Conservation (phyloP, 2,888 invertebrate species). For the Asteroscopus sphinx region DNA sequence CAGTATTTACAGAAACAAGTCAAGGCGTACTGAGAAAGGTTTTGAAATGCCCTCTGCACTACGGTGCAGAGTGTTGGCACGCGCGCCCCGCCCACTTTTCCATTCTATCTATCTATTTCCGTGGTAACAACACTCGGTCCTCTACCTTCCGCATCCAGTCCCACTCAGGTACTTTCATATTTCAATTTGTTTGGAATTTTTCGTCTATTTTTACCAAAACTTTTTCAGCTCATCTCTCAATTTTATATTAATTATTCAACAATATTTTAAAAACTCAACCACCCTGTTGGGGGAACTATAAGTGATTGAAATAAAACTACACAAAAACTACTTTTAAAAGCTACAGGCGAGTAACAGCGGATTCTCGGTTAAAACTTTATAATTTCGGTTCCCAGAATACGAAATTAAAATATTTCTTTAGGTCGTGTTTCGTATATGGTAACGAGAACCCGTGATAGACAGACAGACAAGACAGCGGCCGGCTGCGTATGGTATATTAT, state of each 20-base stretch:
- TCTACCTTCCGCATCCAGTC: too few species aligned
- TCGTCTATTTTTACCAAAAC: too few species aligned
- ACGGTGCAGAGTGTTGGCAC: too few species aligned
- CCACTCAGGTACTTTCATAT: too few species aligned
- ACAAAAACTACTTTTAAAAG: slow-evolving; percentile 13
- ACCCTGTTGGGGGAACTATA: not conserved
- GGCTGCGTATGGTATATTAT: slow-evolving; percentile 43
- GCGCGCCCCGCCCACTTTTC: too few species aligned
- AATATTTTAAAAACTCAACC: not conserved
- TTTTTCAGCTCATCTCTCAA: not conserved
- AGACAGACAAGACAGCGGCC: slow-evolving; percentile 38
- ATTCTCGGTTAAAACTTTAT: slow-evolving; percentile 36
- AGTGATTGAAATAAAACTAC: slow-evolving; percentile 22
- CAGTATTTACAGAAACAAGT: too few species aligned
- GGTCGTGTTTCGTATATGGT: slow-evolving; percentile 41
- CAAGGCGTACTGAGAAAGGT: too few species aligned
- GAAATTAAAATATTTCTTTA: slow-evolving; percentile 49
- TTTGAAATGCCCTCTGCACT: too few species aligned
- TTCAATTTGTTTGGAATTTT: too few species aligned
- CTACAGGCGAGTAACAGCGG: slow-evolving; percentile 21
- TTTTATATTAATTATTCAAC: not conserved
- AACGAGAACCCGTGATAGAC: slow-evolving; percentile 44
- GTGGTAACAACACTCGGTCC: too few species aligned
- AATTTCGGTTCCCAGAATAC: slow-evolving; percentile 48
- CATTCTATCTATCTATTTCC: too few species aligned